Base-by-base conservation (phyloP, 23 tunicate genomes). In the Styela plicata region DNA sequence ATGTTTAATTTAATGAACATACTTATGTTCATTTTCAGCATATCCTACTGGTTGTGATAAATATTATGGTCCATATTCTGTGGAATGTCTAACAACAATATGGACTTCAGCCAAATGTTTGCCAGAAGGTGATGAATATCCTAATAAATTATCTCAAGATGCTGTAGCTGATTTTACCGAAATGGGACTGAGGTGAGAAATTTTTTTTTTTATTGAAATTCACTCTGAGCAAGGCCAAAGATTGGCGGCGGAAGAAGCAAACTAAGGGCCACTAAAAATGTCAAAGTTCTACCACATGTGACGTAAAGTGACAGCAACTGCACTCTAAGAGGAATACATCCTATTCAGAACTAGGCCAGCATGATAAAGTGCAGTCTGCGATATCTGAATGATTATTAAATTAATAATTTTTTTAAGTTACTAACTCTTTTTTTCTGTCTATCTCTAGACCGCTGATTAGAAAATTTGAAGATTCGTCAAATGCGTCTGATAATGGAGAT, bases 51-150 rank as follows among this genome's bases (percentile, higher is more conserved):
- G 31, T 19, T 76, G 81, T 53, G 66, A 2, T 1, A 1, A 36
- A 0, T 76, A 76, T 44, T 76, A 76, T 76, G 81, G 81, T 0
- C 63, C 63, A 52, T 53, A 76, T 44, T 53, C 81, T 0, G 2
- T 33, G 0, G 33, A 36, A 0, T 76, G 81, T 44, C 66, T 76
- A 1, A 76, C 33, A 20, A 76, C 81, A 53, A 33, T 76, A 2
- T 82, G 85, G 85, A 52, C 30, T 21, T 32, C 31, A 18, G 80
- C 35, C 28, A 44, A 28, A 36, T 76, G 80, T 36, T 28, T 76
- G 31, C 28, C 65, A 18, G 80, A 76, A 76, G 80, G 80, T 23
- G 33, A 53, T 23, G 31, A 76, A 44, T 53, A 76, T 44, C 81
- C 64, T 1, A 20, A 28, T 24, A 76, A 76, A 36, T 2, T 2